Evolutionary conservation across 2,888 invertebrate genomes (phyloP), one percentile per base, ranked within the genome.

Genomic region (Sinohyriopsis cumingii): DNA sequence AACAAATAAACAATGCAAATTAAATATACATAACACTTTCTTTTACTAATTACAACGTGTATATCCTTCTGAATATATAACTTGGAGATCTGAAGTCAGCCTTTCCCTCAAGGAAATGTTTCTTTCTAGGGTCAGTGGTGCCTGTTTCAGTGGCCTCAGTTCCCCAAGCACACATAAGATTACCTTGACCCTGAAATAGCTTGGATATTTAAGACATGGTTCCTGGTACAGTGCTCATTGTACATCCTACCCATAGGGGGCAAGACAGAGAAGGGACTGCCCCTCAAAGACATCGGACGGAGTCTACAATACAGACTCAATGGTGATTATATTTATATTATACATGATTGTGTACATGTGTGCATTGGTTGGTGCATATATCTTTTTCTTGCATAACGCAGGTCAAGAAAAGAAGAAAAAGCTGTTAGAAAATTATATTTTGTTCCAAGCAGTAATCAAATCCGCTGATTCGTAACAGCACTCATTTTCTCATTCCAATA

Each of bases 301-400:
- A 76, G 71, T 22, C 77, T 88, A 5, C 65, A 72, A 22, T 88
- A 88, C 65, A 73, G 86, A 61, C 75, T 85, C 64, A 88, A 88
- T 73, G 88, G 88, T 86, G 69, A 73, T 71, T 19, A 12, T 18
- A 15, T 55, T 55, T 19, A 18, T 19, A 55, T 18, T 19, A 15
- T 18, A 55, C 15, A 55, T 55, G 18, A 55, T 55, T 19, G 15
- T 19, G 55, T 55, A 55, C n/a, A n/a, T n/a, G n/a, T n/a, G n/a
- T n/a, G n/a, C n/a, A n/a, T n/a, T n/a, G n/a, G n/a, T n/a, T n/a
- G n/a, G n/a, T n/a, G n/a, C n/a, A n/a, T n/a, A n/a, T n/a, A n/a
- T n/a, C n/a, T n/a, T n/a, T n/a, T n/a, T n/a, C n/a, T n/a, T n/a
- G n/a, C n/a, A n/a, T n/a, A n/a, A n/a, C n/a, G n/a, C n/a, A n/a